phyloP scores from a whole-genome alignment of 2,113 vertebrate genomes.

The Gasterosteus aculeatus region DNA sequence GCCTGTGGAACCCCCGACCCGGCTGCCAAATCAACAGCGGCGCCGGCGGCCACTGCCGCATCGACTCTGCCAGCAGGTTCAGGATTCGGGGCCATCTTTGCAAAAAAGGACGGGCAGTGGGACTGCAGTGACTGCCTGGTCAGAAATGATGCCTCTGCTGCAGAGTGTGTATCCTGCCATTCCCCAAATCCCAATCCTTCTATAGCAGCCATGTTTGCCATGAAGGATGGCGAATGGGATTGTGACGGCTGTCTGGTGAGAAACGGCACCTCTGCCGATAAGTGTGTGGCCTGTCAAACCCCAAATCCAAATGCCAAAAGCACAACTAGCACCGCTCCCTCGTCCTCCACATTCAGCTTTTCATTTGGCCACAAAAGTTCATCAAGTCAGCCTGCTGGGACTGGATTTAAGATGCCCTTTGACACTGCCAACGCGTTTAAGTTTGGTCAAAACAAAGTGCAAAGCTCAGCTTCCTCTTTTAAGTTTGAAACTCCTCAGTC shows the following conservation, averaged over 20 bases:
- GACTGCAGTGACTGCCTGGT: constrained; percentile 81
- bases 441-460: constrained; percentile 85
- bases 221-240: constrained; percentile 88
- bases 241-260: constrained; percentile 83
- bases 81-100: constrained; percentile 47
- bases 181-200: constrained; percentile 42
- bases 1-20: constrained; percentile 73
- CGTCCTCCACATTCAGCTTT: constrained; percentile 77
- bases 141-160: constrained; percentile 80
- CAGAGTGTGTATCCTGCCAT: constrained; percentile 81
- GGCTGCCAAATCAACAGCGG: constrained; percentile 37
- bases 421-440: constrained; percentile 79
- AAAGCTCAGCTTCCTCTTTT: constrained; percentile 77
- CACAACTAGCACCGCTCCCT: constrained; percentile 43
- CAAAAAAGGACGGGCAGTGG: constrained; percentile 83
- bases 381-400: constrained; percentile 74
- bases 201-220: constrained; percentile 83
- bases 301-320: constrained; percentile 82
- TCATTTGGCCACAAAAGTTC: constrained; percentile 75
- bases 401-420: constrained; percentile 84
- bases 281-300: constrained; percentile 81
- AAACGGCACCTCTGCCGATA: constrained; percentile 80
- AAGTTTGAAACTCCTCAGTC: constrained; percentile 71
- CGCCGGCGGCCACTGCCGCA: no score
- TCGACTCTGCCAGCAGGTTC: constrained; percentile 20